Base-by-base conservation (phyloP, 2,797 vertebrate genomes). In the Sciurus carolinensis region DNA sequence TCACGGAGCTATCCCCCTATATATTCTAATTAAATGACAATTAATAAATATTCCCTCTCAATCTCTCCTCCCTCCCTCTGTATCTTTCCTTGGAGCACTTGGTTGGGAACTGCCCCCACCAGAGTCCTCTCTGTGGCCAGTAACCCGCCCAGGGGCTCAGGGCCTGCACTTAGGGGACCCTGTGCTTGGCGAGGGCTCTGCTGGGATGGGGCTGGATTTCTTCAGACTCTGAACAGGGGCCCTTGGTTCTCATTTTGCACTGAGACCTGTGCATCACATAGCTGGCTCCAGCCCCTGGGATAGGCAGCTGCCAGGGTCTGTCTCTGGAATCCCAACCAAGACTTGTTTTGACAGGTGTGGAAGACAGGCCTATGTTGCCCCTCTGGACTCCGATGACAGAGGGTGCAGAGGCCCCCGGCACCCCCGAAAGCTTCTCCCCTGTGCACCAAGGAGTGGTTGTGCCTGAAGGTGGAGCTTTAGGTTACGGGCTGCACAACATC, bases 271-370 rank as follows among this genome's bases (percentile, higher is more conserved):
- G 15, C 13, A 1, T 62, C 24, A 8, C 0, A 1, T 3, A 42
- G 67, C 42, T 0, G 0, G 28, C 18, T 44, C 42, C 5, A 30
- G 39, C 26, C 26, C 8, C 54, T 1, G 0, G 59, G n/a, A 54
- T 4, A 3, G 64, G 66, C 81, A 28, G 44, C 76, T 76, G 54
- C 20, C 24, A 44, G 44, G 6, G 18, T 18, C 75, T 64, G 17
- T 64, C 15, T 69, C 28, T 33, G 59, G 59, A 66, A 24, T 50
- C 10, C 0, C 0, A 10, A 24, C 42, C 7, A 17, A 57, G 71
- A 15, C 7, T 12, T 54, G 50, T 54, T 30, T 52, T n/a, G 77
- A 17, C 0, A 3, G 62, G 66, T 28, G 20, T 28, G 0, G 3
- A 69, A 33, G 33, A 30, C 79, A 75, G 57, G 7, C 33, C 18